A percentile compares a stretch with the other conserved stretches of the same genome.
Evolutionary conservation across 2,113 vertebrate species (phyloP).

Genomic region (Cyanoramphus novaezelandiae): DNA sequence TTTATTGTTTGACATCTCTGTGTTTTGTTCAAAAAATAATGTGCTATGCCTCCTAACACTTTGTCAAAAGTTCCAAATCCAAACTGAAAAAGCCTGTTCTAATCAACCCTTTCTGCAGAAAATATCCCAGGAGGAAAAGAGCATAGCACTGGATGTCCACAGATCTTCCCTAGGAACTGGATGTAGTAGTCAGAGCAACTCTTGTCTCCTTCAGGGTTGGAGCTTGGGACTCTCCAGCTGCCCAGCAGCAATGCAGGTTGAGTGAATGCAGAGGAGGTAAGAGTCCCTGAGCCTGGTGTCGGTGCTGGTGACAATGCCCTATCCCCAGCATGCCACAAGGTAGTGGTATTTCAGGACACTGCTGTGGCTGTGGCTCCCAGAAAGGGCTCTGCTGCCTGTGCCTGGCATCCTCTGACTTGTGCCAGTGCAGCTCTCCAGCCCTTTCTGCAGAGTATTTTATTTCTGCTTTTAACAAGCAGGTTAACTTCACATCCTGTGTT

Average conservation of each 20-base stretch:
- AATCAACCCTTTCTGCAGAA: rapidly evolving
- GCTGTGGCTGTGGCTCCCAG: not conserved
- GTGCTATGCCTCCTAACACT: not conserved
- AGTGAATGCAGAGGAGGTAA: too few species aligned
- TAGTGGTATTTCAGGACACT: not conserved
- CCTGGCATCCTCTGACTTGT: not conserved
- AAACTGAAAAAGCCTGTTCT: not conserved
- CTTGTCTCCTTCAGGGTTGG: rapidly evolving
- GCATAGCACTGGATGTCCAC: not conserved
- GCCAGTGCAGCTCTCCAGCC: not conserved
- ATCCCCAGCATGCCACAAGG: not conserved
- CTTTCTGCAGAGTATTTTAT: not conserved
- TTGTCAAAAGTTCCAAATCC: not conserved
- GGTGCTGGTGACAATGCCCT: not conserved
- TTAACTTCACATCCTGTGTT: not conserved
- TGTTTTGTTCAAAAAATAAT: not conserved
- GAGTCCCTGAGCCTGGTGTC: not conserved
- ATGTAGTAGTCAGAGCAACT: rapidly evolving
- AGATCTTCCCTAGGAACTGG: not conserved
- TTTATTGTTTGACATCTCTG: not conserved
- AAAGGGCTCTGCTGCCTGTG: not conserved
- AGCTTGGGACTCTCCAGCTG: too few species aligned
- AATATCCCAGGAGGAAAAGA: not conserved
- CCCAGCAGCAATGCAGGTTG: not conserved
- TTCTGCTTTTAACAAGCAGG: not conserved